Percentiles rank a stretch among this genome's conserved stretches.
phyloP scores from a whole-genome alignment of 2,888 invertebrate genomes.

The Synanthedon myopaeformis region DNA sequence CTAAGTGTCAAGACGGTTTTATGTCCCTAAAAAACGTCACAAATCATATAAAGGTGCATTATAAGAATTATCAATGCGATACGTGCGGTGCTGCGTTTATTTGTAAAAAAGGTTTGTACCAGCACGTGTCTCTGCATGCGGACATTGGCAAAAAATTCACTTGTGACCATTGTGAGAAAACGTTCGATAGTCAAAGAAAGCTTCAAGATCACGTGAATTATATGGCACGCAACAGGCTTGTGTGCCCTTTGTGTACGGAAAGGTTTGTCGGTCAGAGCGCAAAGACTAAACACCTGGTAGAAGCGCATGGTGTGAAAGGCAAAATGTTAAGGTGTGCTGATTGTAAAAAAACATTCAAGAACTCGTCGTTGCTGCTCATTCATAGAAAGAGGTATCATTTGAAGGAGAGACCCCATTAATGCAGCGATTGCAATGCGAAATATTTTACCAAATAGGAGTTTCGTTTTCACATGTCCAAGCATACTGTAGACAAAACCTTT shows the following conservation, averaged over 20 bases:
- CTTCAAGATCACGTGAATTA: constrained; percentile 33
- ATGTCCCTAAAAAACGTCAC: constrained; percentile 11
- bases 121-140: too few relatives aligned
- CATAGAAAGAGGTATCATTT: constrained; percentile 1
- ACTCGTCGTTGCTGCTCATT: not conserved
- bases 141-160: constrained; percentile 3
- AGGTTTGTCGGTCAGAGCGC: not conserved
- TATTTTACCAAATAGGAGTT: constrained; percentile 25
- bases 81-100: constrained; percentile 30
- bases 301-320: not conserved
- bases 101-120: constrained; percentile 5
- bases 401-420: not conserved
- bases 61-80: constrained; percentile 20
- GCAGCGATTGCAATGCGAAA: not conserved
- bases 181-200: constrained; percentile 29
- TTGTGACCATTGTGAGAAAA: constrained; percentile 33
- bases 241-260: not conserved
- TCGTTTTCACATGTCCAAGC: constrained; percentile 29
- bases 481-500: constrained; percentile 27
- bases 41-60: constrained; percentile 16
- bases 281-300: not conserved
- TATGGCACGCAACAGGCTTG: not conserved
- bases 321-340: not conserved
- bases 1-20: constrained; percentile 13
- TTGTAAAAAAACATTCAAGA: not conserved